A percentile compares a stretch with the other conserved stretches of the same genome.
Evolutionary conservation across 1,140 invertebrate genomes (phyloP).

Genomic region (Subanguina moxae): DNA sequence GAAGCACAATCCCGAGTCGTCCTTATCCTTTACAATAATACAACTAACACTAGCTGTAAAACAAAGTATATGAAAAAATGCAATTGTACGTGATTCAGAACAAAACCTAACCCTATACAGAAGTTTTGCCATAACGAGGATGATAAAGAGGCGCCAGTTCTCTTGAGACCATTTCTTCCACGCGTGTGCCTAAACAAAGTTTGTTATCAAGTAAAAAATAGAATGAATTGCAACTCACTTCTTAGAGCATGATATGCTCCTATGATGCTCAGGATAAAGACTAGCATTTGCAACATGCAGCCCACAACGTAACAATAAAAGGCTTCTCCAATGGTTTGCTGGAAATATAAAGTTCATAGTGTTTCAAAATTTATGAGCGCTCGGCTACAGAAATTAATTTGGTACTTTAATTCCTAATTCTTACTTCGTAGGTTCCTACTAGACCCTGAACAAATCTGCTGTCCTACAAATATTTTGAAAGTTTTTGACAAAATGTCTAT

Average conservation of each 20-base stretch:
- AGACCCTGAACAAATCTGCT: slow-evolving; percentile 47
- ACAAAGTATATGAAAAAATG: too few species aligned
- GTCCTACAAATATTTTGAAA: slow-evolving; percentile 41
- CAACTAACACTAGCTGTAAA: too few species aligned
- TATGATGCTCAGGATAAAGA: slow-evolving; percentile 52
- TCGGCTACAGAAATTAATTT: too few species aligned
- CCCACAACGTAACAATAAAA: slow-evolving; percentile 52
- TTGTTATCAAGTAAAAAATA: neutral
- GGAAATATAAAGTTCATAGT: slow-evolving; percentile 13
- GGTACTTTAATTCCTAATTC: too few species aligned
- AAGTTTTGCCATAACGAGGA: neutral
- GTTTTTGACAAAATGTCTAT: slow-evolving; percentile 43
- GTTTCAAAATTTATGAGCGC: too few species aligned
- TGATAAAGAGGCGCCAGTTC: neutral
- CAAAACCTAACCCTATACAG: neutral
- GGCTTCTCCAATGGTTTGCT: slow-evolving; percentile 54
- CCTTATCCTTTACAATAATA: too few species aligned
- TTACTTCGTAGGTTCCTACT: slow-evolving; percentile 49
- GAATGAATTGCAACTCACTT: neutral
- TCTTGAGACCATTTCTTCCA: neutral
- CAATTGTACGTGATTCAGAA: too few species aligned
- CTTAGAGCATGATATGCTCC: slow-evolving; percentile 43
- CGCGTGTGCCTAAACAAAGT: neutral
- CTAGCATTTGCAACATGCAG: slow-evolving; percentile 43
- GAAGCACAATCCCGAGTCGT: too few species aligned